A percentile compares a stretch with the other conserved stretches of the same genome.
phyloP scores from a whole-genome alignment of 2,113 vertebrate species.

The Corythaixoides concolor region DNA sequence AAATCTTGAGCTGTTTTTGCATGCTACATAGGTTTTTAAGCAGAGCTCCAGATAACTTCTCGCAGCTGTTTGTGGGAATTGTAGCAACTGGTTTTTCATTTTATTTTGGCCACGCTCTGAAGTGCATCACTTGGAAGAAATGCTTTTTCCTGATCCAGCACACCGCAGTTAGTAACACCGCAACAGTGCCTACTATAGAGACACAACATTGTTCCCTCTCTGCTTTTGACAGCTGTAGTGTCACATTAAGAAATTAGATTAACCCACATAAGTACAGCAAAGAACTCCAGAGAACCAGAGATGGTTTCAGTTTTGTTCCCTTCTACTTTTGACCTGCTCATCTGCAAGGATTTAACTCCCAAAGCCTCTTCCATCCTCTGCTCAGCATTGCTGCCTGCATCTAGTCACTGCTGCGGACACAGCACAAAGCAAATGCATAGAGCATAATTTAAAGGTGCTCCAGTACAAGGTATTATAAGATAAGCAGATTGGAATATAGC shows the following conservation, averaged over 20 bases:
- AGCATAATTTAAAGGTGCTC: neutral
- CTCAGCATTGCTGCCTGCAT: neutral
- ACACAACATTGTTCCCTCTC: neutral
- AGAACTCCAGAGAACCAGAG: neutral
- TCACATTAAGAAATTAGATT: neutral
- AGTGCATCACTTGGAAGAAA: neutral
- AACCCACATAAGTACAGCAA: neutral
- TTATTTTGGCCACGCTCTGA: neutral
- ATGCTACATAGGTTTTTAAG: neutral
- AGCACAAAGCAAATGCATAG: neutral
- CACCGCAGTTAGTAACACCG: neutral
- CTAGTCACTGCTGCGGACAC: fast-evolving
- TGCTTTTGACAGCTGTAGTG: neutral
- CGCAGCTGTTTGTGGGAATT: neutral
- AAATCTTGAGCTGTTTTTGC: neutral
- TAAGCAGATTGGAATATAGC: no score
- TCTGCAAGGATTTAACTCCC: neutral
- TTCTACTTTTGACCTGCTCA: neutral
- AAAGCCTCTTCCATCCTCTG: neutral
- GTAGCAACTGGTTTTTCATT: neutral
- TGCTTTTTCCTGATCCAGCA: neutral
- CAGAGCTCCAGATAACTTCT: neutral
- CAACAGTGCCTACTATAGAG: neutral
- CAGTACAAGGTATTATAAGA: fast-evolving
- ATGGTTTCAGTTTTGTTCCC: neutral